Evolutionary conservation across 1,140 invertebrate species (phyloP).

Genomic region (Rhyacophila brunnea): DNA sequence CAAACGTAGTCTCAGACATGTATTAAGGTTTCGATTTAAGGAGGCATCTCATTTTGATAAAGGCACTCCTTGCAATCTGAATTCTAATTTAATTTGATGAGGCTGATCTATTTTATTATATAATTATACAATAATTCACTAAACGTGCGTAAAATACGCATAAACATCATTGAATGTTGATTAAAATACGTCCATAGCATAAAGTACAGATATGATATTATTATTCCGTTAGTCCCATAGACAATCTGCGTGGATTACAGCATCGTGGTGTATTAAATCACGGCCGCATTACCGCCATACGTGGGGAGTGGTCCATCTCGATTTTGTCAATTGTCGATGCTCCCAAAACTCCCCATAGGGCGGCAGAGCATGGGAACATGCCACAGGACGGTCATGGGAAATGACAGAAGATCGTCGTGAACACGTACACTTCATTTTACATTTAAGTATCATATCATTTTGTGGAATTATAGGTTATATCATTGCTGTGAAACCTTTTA

Average conservation of each 20-base stretch:
- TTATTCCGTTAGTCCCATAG: background rate
- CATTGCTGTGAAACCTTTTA: constrained; percentile 15
- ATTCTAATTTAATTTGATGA: too few species aligned
- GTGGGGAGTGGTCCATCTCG: background rate
- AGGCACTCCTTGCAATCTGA: too few species aligned
- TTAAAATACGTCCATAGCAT: too few species aligned
- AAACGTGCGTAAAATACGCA: too few species aligned
- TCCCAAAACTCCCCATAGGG: constrained; percentile 7
- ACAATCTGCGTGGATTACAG: background rate
- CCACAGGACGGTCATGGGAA: constrained; percentile 29
- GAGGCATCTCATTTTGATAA: too few species aligned
- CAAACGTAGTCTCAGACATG: too few species aligned
- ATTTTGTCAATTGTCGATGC: constrained; percentile 12
- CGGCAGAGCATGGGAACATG: constrained; percentile 19
- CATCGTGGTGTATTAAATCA: background rate
- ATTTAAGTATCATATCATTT: constrained; percentile 36
- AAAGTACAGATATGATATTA: too few species aligned
- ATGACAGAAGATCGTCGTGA: constrained; percentile 31
- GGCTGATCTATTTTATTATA: too few species aligned
- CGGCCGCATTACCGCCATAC: background rate
- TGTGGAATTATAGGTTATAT: constrained; percentile 34
- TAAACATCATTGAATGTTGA: too few species aligned
- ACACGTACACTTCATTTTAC: constrained; percentile 36
- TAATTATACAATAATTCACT: too few species aligned
- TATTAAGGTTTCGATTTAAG: too few species aligned